Conservation (phyloP, 1,140 invertebrate species). For the Pentalonia nigronervosa region DNA sequence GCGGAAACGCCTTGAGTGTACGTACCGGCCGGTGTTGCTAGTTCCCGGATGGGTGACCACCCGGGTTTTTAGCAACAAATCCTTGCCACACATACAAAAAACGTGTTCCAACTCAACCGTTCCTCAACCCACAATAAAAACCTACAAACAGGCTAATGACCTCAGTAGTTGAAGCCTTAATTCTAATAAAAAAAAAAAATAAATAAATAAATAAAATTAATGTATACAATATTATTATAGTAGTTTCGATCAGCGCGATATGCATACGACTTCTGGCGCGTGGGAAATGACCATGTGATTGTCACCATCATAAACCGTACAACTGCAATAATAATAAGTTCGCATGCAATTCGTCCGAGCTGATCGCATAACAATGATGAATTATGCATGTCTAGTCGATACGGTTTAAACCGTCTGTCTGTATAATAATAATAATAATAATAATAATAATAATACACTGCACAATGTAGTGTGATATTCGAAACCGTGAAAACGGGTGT, state of each 20-base stretch:
- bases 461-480: background rate
- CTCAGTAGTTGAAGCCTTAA: no score
- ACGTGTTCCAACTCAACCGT: no score
- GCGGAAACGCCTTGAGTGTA: no score
- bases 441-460: no score
- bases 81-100: no score
- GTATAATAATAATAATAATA: background rate
- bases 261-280: background rate
- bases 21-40: no score
- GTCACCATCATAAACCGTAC: background rate
- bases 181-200: no score
- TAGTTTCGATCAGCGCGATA: background rate
- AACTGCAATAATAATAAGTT: background rate
- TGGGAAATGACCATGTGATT: background rate
- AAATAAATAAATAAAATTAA: no score
- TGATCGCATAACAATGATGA: constrained; percentile 1
- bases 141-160: no score
- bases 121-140: no score
- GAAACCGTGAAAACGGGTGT: background rate
- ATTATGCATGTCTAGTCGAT: background rate
- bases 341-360: background rate
- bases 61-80: no score
- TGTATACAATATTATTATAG: background rate
- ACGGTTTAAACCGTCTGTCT: background rate
- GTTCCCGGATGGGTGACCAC: no score